A percentile compares a stretch with the other conserved stretches of the same genome.
Evolutionary conservation across 2,113 vertebrate species (phyloP).

Genomic region (Galeopterus variegatus): DNA sequence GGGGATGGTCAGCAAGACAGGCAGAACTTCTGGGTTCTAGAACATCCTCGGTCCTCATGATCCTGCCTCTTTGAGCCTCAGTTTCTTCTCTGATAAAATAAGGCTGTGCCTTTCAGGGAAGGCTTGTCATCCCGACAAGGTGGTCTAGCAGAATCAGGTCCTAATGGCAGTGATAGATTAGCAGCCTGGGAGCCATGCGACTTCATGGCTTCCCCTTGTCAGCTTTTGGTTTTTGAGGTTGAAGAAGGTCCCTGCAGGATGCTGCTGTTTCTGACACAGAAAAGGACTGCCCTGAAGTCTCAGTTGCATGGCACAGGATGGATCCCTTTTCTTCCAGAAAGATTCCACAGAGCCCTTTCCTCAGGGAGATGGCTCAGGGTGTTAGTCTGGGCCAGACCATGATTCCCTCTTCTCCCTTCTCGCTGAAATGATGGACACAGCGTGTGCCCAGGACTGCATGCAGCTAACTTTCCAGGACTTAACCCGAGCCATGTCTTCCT

Average conservation of each 20-base stretch:
- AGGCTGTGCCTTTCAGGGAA: neutral
- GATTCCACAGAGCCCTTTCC: neutral
- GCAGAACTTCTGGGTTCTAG: constrained; percentile 27
- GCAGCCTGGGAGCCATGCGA: neutral
- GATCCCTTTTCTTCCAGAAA: constrained; percentile 49
- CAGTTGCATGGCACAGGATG: neutral
- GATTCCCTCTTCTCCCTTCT: neutral
- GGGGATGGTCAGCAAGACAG: neutral
- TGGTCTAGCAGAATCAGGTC: neutral
- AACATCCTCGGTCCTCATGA: neutral
- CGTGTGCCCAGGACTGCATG: neutral
- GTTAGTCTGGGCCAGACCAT: neutral
- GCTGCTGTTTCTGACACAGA: neutral
- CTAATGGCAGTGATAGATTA: neutral
- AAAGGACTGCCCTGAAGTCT: neutral
- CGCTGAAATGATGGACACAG: neutral
- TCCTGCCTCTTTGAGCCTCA: constrained; percentile 17
- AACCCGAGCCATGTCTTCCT: neutral
- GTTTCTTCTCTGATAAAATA: constrained; percentile 35
- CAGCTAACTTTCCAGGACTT: neutral
- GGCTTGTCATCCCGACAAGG: neutral
- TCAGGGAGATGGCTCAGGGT: neutral
- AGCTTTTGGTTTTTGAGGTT: neutral
- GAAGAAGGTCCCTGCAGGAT: neutral
- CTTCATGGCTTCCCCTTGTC: neutral